These are phyloP conservation scores for Ptychadena robeensis DNA, from an alignment of 2,797 vertebrate genomes.

Conservation along the genomic window DNA sequence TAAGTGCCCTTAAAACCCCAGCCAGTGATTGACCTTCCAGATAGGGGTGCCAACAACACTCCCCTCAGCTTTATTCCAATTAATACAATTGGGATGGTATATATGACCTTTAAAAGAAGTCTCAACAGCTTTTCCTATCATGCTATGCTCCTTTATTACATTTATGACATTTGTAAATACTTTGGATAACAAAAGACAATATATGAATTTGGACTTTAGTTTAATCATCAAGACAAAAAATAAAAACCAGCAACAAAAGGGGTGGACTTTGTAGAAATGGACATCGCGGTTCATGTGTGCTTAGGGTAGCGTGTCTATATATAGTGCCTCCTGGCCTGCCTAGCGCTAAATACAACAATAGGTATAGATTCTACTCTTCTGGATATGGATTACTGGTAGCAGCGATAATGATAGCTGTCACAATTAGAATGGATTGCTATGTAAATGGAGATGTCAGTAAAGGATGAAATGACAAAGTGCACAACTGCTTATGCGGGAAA, in stretches of 20 bases:
- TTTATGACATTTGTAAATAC: neutral
- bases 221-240: neutral
- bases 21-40: no score
- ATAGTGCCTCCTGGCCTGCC: neutral
- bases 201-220: neutral
- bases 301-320: neutral
- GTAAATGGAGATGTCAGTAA: neutral
- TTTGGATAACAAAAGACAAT: neutral
- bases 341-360: constrained; percentile 17
- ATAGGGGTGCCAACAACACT: no score
- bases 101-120: no score
- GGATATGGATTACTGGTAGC: constrained; percentile 34
- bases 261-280: neutral
- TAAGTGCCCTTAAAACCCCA: no score
- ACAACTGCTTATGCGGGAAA: neutral
- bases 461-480: constrained; percentile 1
- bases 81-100: no score
- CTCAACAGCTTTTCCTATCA: no score
- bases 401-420: constrained; percentile 34
- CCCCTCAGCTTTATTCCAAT: no score
- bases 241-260: neutral
- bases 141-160: no score
- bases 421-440: constrained; percentile 31
- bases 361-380: constrained; percentile 9
- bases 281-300: neutral